Percentiles rank a stretch among this genome's conserved stretches.
These are phyloP conservation scores for Boloria euphrosyne DNA, from an alignment of 2,888 invertebrate species.

Conservation along the genomic window DNA sequence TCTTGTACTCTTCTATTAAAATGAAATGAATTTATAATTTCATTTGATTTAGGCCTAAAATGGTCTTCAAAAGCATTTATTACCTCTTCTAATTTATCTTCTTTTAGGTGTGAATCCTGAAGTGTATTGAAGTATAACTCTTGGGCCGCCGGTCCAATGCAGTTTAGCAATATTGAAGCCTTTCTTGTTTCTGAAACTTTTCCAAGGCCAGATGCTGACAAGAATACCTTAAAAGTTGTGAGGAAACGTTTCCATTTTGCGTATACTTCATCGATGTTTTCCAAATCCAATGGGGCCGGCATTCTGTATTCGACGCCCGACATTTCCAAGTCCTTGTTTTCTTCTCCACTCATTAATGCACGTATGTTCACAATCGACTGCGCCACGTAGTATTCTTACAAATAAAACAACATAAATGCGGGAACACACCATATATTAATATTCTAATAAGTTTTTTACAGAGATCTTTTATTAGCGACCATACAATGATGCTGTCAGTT, in stretches of 20 bases:
- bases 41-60: constrained; percentile 9
- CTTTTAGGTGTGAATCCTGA: background rate
- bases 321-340: background rate
- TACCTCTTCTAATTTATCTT: background rate
- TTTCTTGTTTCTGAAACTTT: constrained; percentile 9
- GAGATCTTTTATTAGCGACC: too few species aligned
- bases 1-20: background rate
- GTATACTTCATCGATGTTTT: background rate
- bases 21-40: constrained; percentile 11
- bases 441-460: too few species aligned
- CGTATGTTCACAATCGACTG: background rate
- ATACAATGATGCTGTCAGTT: too few species aligned
- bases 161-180: constrained; percentile 12
- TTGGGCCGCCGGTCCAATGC: background rate
- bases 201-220: constrained; percentile 9
- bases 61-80: constrained; percentile 1
- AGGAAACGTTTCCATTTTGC: constrained; percentile 4
- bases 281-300: background rate
- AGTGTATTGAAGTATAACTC: constrained; percentile 12
- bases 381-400: background rate
- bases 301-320: background rate
- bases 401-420: too few species aligned
- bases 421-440: too few species aligned
- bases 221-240: background rate
- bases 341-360: background rate